These are phyloP conservation scores for Catostomus latipinnis DNA, from an alignment of 2,797 vertebrate genomes.

Conservation along the genomic window DNA sequence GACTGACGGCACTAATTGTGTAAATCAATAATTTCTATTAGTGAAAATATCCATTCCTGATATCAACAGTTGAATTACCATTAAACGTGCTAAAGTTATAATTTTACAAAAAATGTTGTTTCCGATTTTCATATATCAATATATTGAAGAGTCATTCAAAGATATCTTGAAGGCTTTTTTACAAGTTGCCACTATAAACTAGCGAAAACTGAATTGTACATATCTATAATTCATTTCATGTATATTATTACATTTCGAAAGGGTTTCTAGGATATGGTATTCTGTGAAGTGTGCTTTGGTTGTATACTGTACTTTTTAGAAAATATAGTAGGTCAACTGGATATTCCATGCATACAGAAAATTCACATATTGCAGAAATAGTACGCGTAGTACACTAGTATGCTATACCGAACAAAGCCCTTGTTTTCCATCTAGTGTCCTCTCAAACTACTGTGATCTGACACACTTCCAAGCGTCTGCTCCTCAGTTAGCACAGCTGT, in stretches of 20 bases:
- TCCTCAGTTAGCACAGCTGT: background rate
- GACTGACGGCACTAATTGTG: no score
- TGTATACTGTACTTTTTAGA: background rate
- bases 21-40: no score
- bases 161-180: no score
- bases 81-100: no score
- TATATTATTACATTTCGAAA: background rate
- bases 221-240: background rate
- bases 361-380: background rate
- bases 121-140: no score
- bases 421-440: background rate
- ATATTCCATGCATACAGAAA: background rate
- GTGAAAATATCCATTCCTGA: no score
- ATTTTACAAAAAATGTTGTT: no score
- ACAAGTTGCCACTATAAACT: background rate
- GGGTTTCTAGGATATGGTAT: background rate
- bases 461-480: background rate
- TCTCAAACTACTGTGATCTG: background rate
- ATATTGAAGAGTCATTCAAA: no score
- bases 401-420: background rate
- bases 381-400: background rate
- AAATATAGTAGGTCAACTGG: background rate
- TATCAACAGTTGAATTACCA: no score
- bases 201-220: background rate
- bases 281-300: background rate